Evolutionary conservation across 2,113 vertebrate genomes (phyloP).

Genomic region (Archocentrus centrarchus): DNA sequence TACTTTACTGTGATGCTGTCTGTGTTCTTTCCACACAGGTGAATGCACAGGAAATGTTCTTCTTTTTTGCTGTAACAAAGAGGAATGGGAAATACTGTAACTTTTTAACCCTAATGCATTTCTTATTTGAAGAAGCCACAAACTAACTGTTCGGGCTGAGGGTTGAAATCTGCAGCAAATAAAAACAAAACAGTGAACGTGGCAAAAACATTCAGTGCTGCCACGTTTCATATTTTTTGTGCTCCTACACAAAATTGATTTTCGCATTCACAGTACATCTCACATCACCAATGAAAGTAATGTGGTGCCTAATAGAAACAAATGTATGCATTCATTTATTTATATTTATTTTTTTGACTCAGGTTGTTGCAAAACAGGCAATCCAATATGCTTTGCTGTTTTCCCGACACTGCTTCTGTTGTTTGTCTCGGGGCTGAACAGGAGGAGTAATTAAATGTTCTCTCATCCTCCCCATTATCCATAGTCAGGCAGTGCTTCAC

Average conservation of each 20-base stretch:
- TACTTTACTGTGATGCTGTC: no score
- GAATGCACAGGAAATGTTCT: no score
- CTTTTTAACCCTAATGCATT: background rate
- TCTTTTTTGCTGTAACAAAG: no score
- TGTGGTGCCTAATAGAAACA: background rate
- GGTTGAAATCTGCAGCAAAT: no score
- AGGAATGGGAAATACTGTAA: background rate
- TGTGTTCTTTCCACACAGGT: no score
- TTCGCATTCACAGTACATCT: background rate
- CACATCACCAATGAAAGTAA: background rate
- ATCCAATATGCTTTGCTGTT: slow-evolving; percentile 23
- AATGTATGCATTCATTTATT: fast-evolving
- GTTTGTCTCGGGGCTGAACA: slow-evolving; percentile 46
- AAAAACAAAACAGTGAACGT: no score
- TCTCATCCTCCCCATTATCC: slow-evolving; percentile 28
- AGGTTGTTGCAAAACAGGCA: background rate
- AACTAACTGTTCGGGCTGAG: background rate
- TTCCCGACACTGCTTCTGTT: slow-evolving; percentile 26
- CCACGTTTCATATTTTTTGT: no score
- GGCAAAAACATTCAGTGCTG: no score
- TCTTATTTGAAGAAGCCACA: background rate
- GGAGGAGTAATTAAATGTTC: slow-evolving; percentile 46
- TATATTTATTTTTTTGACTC: background rate
- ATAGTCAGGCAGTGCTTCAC: slow-evolving; percentile 46
- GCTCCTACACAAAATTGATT: background rate